Evolutionary conservation across 2,113 vertebrate genomes (phyloP).

Genomic region (Gymnocephalus cernua): DNA sequence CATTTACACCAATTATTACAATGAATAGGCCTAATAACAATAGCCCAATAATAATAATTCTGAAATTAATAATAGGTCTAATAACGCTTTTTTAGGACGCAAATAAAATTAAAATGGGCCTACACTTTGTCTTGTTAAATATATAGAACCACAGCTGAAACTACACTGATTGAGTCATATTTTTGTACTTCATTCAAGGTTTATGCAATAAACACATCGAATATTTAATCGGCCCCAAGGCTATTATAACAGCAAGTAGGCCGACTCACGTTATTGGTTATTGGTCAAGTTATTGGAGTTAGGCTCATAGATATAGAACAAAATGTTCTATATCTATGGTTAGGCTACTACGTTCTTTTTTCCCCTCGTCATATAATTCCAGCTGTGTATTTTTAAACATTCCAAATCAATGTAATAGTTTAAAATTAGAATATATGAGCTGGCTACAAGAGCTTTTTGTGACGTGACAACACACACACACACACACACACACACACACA

Average conservation of each 20-base stretch:
- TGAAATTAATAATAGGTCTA: background rate
- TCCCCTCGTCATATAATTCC: background rate
- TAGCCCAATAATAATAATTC: no score
- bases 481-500: conserved; percentile 1
- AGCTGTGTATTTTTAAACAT: background rate
- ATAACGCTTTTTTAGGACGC: background rate
- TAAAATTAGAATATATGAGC: background rate
- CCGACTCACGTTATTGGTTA: background rate
- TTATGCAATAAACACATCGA: background rate
- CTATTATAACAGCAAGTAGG: background rate
- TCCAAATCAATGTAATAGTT: background rate
- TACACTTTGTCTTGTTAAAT: no score
- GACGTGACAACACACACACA: background rate
- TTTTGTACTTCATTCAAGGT: background rate
- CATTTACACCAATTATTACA: background rate
- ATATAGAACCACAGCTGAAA: background rate
- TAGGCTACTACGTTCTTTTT: no score
- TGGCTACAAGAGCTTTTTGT: background rate
- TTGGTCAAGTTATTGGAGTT: background rate
- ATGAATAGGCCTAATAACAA: background rate
- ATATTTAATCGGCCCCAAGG: background rate
- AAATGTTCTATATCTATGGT: no score
- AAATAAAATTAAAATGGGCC: background rate
- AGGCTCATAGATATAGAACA: no score
- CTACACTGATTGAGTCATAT: background rate